These are phyloP conservation scores for Sander vitreus DNA, from an alignment of 2,113 vertebrate species.

Conservation along the genomic window DNA sequence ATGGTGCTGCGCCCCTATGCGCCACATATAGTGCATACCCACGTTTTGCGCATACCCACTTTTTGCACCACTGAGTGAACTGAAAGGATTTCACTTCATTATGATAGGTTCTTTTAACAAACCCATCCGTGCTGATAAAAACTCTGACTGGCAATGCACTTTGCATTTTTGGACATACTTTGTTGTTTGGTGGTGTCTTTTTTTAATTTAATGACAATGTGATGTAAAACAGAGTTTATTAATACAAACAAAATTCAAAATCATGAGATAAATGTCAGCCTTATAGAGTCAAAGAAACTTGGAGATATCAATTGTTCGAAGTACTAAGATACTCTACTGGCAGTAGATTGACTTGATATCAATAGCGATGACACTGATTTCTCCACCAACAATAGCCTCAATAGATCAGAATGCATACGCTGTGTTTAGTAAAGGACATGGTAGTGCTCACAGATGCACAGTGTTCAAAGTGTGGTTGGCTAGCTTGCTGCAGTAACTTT, in stretches of 20 bases:
- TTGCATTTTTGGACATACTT: not conserved
- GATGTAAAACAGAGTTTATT: not conserved
- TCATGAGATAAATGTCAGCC: not conserved
- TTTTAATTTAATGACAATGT: not conserved
- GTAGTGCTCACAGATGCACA: not conserved
- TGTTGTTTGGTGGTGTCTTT: not conserved
- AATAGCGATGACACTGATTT: not conserved
- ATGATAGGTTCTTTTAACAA: not conserved
- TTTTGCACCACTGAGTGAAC: not conserved
- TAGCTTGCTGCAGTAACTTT: not conserved
- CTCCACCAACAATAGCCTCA: not conserved
- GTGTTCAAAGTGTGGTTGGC: not conserved
- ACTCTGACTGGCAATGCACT: not conserved
- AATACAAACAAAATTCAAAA: not conserved
- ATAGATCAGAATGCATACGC: not conserved
- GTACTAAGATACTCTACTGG: not conserved
- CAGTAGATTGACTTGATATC: not conserved
- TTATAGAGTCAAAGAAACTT: not conserved
- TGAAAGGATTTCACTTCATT: conserved; percentile 9
- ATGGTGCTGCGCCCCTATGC: too few relatives aligned
- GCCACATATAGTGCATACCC: too few relatives aligned
- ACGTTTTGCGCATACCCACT: too few relatives aligned
- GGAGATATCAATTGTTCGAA: not conserved
- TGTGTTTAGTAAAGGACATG: not conserved
- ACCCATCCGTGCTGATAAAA: not conserved